These are phyloP conservation scores for Erebia ligea DNA, from an alignment of 2,888 invertebrate genomes.

Conservation along the genomic window DNA sequence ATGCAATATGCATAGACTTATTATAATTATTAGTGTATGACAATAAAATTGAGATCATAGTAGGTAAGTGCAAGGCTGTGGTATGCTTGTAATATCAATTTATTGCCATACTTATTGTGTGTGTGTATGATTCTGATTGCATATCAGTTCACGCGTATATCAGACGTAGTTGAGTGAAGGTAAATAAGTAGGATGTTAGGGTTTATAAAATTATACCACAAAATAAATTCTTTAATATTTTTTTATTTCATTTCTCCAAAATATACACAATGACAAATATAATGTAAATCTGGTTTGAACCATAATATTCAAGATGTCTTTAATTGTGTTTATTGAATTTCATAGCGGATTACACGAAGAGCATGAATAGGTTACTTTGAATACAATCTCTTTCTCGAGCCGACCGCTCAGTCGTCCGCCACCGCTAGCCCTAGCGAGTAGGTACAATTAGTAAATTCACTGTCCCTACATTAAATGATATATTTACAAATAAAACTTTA, in stretches of 20 bases:
- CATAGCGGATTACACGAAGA: conserved; percentile 79
- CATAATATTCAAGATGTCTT: conserved; percentile 74
- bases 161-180: no score
- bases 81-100: no score
- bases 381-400: conserved; percentile 66
- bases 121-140: no score
- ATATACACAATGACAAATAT: conserved; percentile 81
- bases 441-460: conserved; percentile 79
- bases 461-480: conserved; percentile 75
- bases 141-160: no score
- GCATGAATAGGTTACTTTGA: conserved; percentile 72
- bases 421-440: conserved; percentile 64
- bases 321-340: conserved; percentile 73
- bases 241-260: conserved; percentile 82
- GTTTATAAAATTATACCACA: conserved; percentile 39
- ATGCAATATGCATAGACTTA: no score
- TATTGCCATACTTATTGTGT: no score
- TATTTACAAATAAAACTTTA: conserved; percentile 84
- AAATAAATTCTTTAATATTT: conserved; percentile 73
- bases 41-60: no score
- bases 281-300: conserved; percentile 71
- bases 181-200: no score
- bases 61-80: no score
- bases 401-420: conserved; percentile 46
- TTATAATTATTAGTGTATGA: no score